These are phyloP conservation scores for Epinephelus moara DNA, from an alignment of 2,113 vertebrate genomes.

Conservation along the genomic window DNA sequence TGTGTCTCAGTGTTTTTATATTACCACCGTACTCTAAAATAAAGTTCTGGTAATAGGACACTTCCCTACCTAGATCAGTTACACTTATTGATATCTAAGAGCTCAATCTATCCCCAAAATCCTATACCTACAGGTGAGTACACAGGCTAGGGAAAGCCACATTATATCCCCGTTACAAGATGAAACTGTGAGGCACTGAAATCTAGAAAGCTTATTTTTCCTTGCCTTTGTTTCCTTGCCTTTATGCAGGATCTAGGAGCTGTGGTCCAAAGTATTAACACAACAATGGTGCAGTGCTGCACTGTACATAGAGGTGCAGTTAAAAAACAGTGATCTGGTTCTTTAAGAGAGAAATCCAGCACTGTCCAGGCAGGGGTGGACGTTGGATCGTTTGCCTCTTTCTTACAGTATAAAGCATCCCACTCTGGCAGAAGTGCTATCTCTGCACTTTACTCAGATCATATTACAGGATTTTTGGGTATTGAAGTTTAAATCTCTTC, in stretches of 20 bases:
- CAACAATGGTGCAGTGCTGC: background rate
- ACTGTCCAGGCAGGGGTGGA: background rate
- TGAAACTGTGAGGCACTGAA: conserved; percentile 18
- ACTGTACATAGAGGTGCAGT: conserved; percentile 2
- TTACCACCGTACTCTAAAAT: background rate
- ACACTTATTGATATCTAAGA: conserved; percentile 10
- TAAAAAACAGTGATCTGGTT: background rate
- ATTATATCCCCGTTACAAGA: conserved; percentile 9
- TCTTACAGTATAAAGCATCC: conserved; percentile 18
- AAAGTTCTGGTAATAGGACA: background rate
- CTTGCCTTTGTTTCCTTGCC: background rate
- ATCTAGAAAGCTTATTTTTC: background rate
- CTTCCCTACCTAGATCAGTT: background rate
- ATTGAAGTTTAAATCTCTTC: conserved; percentile 51
- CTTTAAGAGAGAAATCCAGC: conserved; percentile 30
- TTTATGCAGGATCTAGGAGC: background rate
- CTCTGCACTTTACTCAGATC: conserved; percentile 45
- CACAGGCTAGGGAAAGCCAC: conserved; percentile 5
- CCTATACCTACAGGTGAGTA: background rate
- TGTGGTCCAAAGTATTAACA: conserved; percentile 11
- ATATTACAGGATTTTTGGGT: conserved; percentile 31
- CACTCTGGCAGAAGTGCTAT: conserved; percentile 33
- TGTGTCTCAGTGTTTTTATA: background rate
- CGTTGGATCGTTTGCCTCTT: conserved; percentile 13
- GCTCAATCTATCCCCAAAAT: background rate